These are phyloP conservation scores for Penaeus japonicus DNA, from an alignment of 1,140 invertebrate genomes.

Conservation along the genomic window DNA sequence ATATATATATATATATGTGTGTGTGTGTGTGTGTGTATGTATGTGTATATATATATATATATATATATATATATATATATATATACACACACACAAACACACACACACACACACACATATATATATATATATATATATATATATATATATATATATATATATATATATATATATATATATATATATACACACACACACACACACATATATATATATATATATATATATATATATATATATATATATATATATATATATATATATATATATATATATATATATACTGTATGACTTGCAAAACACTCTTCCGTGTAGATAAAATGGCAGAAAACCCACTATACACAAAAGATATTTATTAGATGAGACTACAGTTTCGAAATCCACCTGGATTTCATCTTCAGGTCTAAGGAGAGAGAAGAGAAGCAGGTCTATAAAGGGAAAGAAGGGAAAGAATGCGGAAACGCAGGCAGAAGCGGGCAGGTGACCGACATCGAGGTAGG, in stretches of 20 bases:
- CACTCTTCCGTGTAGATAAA: neutral
- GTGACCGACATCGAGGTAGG: too few relatives aligned
- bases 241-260: neutral
- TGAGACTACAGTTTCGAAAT: too few relatives aligned
- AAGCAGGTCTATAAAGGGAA: too few relatives aligned
- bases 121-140: slow-evolving; percentile 34
- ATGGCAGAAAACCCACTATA: neutral
- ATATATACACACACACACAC: slow-evolving; percentile 27
- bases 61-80: slow-evolving; percentile 17
- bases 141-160: slow-evolving; percentile 11
- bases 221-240: slow-evolving; percentile 40
- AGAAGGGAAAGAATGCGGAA: too few relatives aligned
- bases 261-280: neutral
- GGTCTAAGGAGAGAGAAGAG: too few relatives aligned
- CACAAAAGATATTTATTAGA: neutral
- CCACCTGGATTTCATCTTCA: too few relatives aligned
- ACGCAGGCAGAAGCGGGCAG: too few relatives aligned
- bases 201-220: slow-evolving; percentile 37
- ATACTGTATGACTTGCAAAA: neutral
- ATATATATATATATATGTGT: slow-evolving; percentile 7
- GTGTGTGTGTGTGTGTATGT: neutral
- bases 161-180: slow-evolving; percentile 2
- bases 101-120: slow-evolving; percentile 7
- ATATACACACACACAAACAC: neutral
- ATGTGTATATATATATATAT: neutral